These are phyloP conservation scores for Drosophila prostipennis DNA, from an alignment of 2,888 invertebrate species.

Conservation along the genomic window DNA sequence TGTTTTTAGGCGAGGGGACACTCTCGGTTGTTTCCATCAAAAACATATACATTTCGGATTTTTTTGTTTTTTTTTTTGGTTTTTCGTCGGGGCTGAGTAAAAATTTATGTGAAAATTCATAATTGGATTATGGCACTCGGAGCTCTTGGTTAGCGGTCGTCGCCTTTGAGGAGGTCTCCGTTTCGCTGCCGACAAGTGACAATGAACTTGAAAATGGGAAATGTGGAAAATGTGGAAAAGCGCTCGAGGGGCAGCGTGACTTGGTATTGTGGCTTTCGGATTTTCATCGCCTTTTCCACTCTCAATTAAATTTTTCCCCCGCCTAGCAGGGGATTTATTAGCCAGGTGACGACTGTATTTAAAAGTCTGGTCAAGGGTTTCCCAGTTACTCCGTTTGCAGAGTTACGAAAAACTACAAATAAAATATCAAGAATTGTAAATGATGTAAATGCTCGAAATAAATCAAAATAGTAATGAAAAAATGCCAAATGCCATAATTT, in stretches of 20 bases:
- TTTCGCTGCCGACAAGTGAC: constrained; percentile 50
- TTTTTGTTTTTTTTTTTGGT: neutral
- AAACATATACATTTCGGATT: constrained; percentile 24
- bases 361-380: neutral
- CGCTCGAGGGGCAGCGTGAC: constrained; percentile 29
- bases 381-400: neutral
- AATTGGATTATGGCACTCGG: constrained; percentile 79
- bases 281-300: constrained; percentile 9
- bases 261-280: constrained; percentile 29
- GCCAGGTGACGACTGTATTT: constrained; percentile 13
- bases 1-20: neutral
- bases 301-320: constrained; percentile 13
- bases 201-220: constrained; percentile 71
- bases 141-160: constrained; percentile 66
- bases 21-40: constrained; percentile 30
- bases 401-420: neutral
- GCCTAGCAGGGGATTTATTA: constrained; percentile 5
- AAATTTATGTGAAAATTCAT: constrained; percentile 79
- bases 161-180: constrained; percentile 59
- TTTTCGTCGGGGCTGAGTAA: constrained; percentile 26
- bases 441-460: neutral
- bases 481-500: neutral
- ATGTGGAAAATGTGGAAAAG: constrained; percentile 35
- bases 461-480: neutral
- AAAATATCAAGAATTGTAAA: neutral